phyloP scores from a whole-genome alignment of 2,113 vertebrate species.

The Sceloporus undulatus region DNA sequence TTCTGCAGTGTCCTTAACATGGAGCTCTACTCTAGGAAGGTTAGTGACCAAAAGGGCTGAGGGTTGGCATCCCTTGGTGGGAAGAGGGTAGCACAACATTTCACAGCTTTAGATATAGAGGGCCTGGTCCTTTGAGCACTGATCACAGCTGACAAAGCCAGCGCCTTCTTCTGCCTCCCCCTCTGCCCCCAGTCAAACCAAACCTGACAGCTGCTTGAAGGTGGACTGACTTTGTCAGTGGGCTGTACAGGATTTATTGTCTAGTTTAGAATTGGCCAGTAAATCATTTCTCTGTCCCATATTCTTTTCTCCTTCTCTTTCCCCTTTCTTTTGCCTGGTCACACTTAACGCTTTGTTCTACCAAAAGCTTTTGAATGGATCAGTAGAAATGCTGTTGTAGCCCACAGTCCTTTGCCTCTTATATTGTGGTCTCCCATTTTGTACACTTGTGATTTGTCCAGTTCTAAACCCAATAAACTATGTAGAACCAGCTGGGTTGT shows the following conservation, averaged over 20 bases:
- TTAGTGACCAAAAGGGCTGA: conserved; percentile 78
- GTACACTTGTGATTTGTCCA: conserved; percentile 89
- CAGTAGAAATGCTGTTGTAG: conserved; percentile 68
- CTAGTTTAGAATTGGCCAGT: conserved; percentile 49
- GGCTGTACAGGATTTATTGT: conserved; percentile 43
- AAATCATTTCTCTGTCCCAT: conserved; percentile 28
- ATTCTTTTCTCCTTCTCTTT: conserved; percentile 37
- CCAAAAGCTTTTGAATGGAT: conserved; percentile 58
- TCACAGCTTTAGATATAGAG: conserved; percentile 20
- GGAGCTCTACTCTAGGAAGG: conserved; percentile 54
- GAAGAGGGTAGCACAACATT: conserved; percentile 63
- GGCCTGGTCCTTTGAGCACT: conserved; percentile 15
- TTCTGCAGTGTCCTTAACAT: conserved; percentile 64
- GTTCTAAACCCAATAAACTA: conserved; percentile 86
- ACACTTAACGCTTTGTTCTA: conserved; percentile 11
- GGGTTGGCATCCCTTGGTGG: conserved; percentile 56
- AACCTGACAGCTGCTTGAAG: not conserved
- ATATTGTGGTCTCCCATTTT: conserved; percentile 87
- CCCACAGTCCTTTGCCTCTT: conserved; percentile 76
- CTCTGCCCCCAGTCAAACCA: not conserved
- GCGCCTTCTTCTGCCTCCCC: conserved; percentile 19
- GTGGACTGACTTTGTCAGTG: conserved; percentile 16
- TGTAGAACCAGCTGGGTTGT: conserved; percentile 70
- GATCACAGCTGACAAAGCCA: conserved; percentile 29
- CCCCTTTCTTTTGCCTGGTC: conserved; percentile 37